phyloP scores from a whole-genome alignment of 2,113 vertebrate genomes.

The Bubo bubo region DNA sequence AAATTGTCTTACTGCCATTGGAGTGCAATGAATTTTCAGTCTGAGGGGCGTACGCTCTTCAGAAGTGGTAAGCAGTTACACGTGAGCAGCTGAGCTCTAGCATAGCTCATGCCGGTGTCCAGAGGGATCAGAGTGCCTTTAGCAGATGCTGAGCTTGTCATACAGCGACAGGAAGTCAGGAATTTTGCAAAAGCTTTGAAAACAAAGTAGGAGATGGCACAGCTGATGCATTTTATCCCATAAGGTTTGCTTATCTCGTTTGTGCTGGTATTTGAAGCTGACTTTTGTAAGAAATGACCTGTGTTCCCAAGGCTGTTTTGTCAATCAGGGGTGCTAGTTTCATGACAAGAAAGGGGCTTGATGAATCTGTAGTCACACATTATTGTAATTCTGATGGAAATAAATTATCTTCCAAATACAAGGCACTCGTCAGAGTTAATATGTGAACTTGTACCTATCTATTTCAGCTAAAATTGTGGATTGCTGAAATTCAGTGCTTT shows the following conservation, averaged over 20 bases:
- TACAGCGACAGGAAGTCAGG: background rate
- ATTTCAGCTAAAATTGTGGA: background rate
- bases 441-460: background rate
- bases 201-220: background rate
- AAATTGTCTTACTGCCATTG: background rate
- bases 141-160: background rate
- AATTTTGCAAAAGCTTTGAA: background rate
- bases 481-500: background rate
- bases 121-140: background rate
- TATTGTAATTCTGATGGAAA: background rate
- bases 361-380: background rate
- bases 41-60: background rate
- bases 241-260: background rate
- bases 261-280: background rate
- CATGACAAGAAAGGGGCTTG: background rate
- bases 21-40: background rate
- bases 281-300: background rate
- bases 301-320: background rate
- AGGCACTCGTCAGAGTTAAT: background rate
- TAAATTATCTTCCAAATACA: background rate
- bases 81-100: background rate
- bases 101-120: background rate
- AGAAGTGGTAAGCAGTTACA: background rate
- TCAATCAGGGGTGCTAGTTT: background rate
- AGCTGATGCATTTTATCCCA: background rate